Base-by-base conservation (phyloP, 2,797 vertebrate genomes). In the Cyprinodon diabolis region DNA sequence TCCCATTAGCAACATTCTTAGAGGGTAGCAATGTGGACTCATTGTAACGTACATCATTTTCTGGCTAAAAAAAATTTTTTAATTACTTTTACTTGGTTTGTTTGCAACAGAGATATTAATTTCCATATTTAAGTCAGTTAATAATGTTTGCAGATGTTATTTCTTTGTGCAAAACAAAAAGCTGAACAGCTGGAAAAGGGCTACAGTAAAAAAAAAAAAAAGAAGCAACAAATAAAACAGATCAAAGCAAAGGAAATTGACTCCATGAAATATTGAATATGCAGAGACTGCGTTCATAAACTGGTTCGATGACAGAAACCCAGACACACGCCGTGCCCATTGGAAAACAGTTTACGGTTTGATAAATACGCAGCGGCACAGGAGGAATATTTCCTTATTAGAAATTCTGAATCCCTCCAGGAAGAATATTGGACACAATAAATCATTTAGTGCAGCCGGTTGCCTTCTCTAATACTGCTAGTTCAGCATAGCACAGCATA, bases 361-460 rank as follows among this genome's bases (percentile, higher is more conserved):
- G 86, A 92, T 88, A 86, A 93, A 91, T 89, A 89, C 88, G 84
- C 90, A 84, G 72, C 17, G 85, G 90, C 84, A 17, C 87, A 90
- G 86, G 87, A 87, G 82, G 85, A 94, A 93, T 92, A 86, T 91
- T 89, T 94, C 86, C 90, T 90, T 89, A 91, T 87, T 91, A 93
- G 84, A 91, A 90, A 92, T 94, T 92, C 87, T 89, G 78, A 93
- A 89, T 90, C 84, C 87, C 88, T 89, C 81, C 83, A 89, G 90
- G 88, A 90, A 86, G 86, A 88, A 88, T 92, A 91, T 89, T 88
- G 90, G 86, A 88, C 85, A 81, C 80, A 84, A 94, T 95, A 91
- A 95, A 94, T 95, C 89, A 93, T 93, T 93, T 93, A 92, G 80
- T 73, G 74, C 5, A 49, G 85, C 84, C 71, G 60, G 71, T 83